Evolutionary conservation across 2,888 invertebrate species (phyloP), one percentile per base, ranked within the genome.

Genomic region (Synergus umbraculus): DNA sequence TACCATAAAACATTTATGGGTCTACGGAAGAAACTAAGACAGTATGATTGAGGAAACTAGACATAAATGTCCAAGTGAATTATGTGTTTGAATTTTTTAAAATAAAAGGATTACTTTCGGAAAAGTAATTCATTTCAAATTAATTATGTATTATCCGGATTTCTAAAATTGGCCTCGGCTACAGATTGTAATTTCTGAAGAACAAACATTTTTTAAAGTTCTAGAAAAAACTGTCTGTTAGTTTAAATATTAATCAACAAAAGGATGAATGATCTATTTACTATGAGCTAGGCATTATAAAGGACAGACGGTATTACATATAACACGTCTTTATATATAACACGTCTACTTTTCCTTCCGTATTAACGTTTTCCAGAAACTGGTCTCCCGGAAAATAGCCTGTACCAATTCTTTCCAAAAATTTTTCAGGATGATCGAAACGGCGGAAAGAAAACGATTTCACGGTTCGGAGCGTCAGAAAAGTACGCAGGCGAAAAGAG

Each of bases 251-350:
- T 9, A n/a, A 7, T 65, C 8, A n/a, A 8, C 4, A 4, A 76
- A 77, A 22, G n/a, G 29, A 22, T 0, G 80, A 79, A 77, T 76
- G 78, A 82, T 82, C 88, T 87, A 88, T 87, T 85, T 87, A 88
- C 91, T 91, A 91, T 92, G 91, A 91, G 91, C 91, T 91, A 91
- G 89, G 90, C 89, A 88, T 90, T 89, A 89, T 88, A 88, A 91
- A 91, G 88, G 89, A 84, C 87, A 89, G 89, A 90, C 88, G 85
- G 88, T 82, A 81, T 79, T 78, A 82, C 78, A 77, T 80, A 81
- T 79, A 78, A 81, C 78, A 82, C 77, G n/a, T 22, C 22, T 22
- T 0, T 22, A 22, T 22, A 22, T 22, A 77, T 43, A 79, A 78
- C 49, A 76, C 18, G 44, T 10, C 66, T 44, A 29, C 10, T 13